Evolutionary conservation across 2,888 invertebrate genomes (phyloP).

Genomic region (Netelia virgata): DNA sequence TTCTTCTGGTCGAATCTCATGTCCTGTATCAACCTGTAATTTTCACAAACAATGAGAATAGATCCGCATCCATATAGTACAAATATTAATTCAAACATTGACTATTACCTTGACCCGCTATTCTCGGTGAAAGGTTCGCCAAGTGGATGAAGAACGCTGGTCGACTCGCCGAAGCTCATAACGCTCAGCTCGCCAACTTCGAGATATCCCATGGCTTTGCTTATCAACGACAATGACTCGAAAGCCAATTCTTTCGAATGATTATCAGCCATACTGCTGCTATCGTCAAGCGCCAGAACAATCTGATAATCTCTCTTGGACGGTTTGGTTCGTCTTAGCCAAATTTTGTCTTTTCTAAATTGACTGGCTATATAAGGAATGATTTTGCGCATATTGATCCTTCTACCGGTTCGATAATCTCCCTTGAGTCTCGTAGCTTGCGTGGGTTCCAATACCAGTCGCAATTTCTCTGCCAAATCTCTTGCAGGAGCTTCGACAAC

Average conservation of each 20-base stretch:
- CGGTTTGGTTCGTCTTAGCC: constrained; percentile 97
- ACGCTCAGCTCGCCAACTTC: constrained; percentile 98
- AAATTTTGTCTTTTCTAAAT: constrained; percentile 99
- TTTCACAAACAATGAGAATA: constrained; percentile 1
- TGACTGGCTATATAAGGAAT: constrained; percentile 99
- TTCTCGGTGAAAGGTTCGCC: constrained; percentile 94
- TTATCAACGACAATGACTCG: constrained; percentile 96
- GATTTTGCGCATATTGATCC: constrained; percentile 99
- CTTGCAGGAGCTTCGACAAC: constrained; percentile 89
- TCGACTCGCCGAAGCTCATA: constrained; percentile 95
- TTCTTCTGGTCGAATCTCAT: constrained; percentile 96
- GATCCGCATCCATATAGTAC: background rate
- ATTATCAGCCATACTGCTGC: constrained; percentile 95
- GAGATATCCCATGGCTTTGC: constrained; percentile 94
- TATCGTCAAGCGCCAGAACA: constrained; percentile 98
- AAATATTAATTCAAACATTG: background rate
- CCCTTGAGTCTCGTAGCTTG: constrained; percentile 96
- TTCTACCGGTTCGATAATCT: constrained; percentile 97
- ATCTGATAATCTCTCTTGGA: constrained; percentile 98
- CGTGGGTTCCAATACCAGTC: constrained; percentile 98
- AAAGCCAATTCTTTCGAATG: constrained; percentile 96
- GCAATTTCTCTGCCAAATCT: constrained; percentile 96
- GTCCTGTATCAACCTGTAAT: constrained; percentile 89
- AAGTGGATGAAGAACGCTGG: constrained; percentile 94
- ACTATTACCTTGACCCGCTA: constrained; percentile 90